A percentile compares a stretch with the other conserved stretches of the same genome.
Evolutionary conservation across 2,113 vertebrate genomes (phyloP).

Genomic region (Chaetura pelagica): DNA sequence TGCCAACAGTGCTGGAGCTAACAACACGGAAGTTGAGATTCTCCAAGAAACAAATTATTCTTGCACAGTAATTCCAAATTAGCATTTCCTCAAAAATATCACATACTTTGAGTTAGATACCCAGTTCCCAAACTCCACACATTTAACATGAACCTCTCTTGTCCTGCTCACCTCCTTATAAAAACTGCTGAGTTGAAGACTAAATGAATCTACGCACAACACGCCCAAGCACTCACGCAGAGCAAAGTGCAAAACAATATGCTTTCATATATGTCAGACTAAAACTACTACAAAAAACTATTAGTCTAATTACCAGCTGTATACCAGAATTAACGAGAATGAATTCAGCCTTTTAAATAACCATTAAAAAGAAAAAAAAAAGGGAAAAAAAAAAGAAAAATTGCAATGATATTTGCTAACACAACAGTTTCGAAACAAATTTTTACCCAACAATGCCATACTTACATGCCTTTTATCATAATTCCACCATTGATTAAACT

Average conservation of each 20-base stretch:
- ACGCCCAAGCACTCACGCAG: neutral
- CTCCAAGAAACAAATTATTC: neutral
- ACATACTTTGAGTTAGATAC: neutral
- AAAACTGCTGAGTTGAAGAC: neutral
- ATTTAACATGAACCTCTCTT: neutral
- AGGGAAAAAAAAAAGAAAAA: neutral
- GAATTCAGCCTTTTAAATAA: neutral
- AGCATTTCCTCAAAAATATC: neutral
- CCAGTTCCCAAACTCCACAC: neutral
- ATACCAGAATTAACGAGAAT: neutral
- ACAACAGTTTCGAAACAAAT: neutral
- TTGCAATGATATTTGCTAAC: neutral
- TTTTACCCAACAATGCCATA: neutral
- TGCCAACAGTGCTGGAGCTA: neutral
- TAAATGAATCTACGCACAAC: neutral
- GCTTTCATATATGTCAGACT: neutral
- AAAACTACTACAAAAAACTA: neutral
- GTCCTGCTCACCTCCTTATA: neutral
- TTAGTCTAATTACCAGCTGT: neutral
- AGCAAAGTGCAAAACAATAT: fast-evolving
- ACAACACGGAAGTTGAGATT: neutral
- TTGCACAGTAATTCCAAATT: neutral
- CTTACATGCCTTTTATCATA: neutral
- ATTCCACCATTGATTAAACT: neutral
- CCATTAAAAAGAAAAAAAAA: neutral